phyloP scores from a whole-genome alignment of 2,888 invertebrate species.

The Nemotelus pantherinus region DNA sequence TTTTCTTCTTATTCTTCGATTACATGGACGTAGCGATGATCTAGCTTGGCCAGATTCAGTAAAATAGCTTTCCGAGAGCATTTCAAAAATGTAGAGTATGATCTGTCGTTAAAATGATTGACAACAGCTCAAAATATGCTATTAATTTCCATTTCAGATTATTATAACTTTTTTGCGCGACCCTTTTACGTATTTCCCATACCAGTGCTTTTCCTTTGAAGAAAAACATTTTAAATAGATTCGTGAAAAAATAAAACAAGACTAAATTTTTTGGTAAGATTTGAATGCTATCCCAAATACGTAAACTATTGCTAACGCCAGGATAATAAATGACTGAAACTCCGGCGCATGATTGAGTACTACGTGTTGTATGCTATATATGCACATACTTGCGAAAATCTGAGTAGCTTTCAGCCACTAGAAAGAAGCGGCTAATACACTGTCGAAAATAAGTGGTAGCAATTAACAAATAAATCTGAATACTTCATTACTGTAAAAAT shows the following conservation, averaged over 20 bases:
- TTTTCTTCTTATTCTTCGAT: too few relatives aligned
- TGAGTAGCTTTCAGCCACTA: too few relatives aligned
- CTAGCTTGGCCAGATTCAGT: neutral
- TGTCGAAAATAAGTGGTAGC: too few relatives aligned
- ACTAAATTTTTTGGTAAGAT: neutral
- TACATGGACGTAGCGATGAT: too few relatives aligned
- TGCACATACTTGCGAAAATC: too few relatives aligned
- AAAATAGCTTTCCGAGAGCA: slow-evolving; percentile 42
- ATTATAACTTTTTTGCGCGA: slow-evolving; percentile 1
- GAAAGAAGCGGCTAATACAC: too few relatives aligned
- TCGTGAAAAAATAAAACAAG: too few relatives aligned
- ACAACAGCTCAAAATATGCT: neutral
- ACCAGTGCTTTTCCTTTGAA: slow-evolving; percentile 48
- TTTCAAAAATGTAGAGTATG: slow-evolving; percentile 31
- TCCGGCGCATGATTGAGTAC: too few relatives aligned
- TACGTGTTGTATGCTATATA: too few relatives aligned
- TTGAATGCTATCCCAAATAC: neutral
- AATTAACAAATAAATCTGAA: too few relatives aligned
- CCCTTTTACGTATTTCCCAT: slow-evolving; percentile 50
- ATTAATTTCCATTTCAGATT: slow-evolving; percentile 26
- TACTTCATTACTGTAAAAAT: too few relatives aligned
- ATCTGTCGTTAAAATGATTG: too few relatives aligned
- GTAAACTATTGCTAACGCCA: slow-evolving; percentile 9
- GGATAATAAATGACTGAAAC: neutral
- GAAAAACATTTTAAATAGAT: slow-evolving; percentile 6